A percentile compares a stretch with the other conserved stretches of the same genome.
phyloP scores from a whole-genome alignment of 2,113 vertebrate species.

The Carassius gibelio region DNA sequence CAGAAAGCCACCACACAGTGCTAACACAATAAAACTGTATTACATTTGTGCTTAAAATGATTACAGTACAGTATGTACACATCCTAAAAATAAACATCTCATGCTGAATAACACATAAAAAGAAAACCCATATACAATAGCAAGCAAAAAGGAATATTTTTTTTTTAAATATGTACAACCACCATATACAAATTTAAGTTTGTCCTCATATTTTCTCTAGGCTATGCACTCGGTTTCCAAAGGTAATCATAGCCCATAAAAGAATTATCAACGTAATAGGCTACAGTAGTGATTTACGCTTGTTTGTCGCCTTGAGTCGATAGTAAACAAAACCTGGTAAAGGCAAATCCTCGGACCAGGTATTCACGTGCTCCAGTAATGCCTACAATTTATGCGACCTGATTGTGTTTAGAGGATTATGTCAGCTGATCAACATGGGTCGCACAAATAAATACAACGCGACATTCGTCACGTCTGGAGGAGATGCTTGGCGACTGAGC shows the following conservation, averaged over 20 bases:
- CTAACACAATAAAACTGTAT: constrained; percentile 99
- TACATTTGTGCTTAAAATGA: constrained; percentile 98
- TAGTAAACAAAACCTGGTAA: constrained; percentile 36
- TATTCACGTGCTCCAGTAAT: constrained; percentile 37
- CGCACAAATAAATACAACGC: constrained; percentile 35
- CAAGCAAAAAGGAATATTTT: constrained; percentile 78
- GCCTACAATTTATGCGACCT: constrained; percentile 36
- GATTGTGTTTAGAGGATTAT: constrained; percentile 42
- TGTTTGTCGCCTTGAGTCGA: constrained; percentile 16
- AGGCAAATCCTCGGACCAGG: constrained; percentile 19
- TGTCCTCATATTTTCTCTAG: constrained; percentile 42
- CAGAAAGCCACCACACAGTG: constrained; percentile 75
- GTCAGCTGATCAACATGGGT: constrained; percentile 30
- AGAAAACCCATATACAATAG: constrained; percentile 75
- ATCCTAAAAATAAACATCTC: constrained; percentile 98
- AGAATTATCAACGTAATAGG: constrained; percentile 29
- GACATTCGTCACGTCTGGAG: constrained; percentile 15
- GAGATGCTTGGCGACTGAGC: constrained; percentile 43
- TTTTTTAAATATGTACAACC: constrained; percentile 70
- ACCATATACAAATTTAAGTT: constrained; percentile 70
- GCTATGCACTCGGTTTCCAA: constrained; percentile 28
- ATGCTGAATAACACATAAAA: constrained; percentile 91
- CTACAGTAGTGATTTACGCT: constrained; percentile 46
- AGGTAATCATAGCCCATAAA: constrained; percentile 30
- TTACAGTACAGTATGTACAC: constrained; percentile 98